These are phyloP conservation scores for Scarus forsteni DNA, from an alignment of 2,797 vertebrate genomes.

Conservation along the genomic window DNA sequence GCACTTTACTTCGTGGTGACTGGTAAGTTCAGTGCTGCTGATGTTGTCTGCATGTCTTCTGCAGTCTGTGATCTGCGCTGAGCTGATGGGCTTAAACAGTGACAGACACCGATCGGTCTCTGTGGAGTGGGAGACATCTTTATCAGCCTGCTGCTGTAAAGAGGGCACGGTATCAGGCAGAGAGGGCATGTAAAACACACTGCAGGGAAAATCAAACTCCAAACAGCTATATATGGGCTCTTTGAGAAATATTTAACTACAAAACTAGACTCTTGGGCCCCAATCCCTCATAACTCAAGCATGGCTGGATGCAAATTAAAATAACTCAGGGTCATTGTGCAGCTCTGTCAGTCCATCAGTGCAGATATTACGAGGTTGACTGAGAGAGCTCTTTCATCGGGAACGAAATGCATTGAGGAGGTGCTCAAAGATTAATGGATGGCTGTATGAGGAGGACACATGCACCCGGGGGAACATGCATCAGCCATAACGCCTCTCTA, in stretches of 20 bases:
- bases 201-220: neutral
- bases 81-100: too few species aligned
- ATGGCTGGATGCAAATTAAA: slow-evolving; percentile 29
- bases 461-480: slow-evolving; percentile 55
- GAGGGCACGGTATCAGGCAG: too few species aligned
- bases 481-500: slow-evolving; percentile 56
- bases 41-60: too few species aligned
- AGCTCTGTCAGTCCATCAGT: slow-evolving; percentile 75
- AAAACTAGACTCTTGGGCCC: neutral
- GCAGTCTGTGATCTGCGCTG: too few species aligned
- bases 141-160: too few species aligned
- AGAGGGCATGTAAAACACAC: neutral
- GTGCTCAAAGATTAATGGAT: slow-evolving; percentile 72
- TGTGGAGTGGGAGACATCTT: too few species aligned
- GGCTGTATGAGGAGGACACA: slow-evolving; percentile 70
- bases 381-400: slow-evolving; percentile 57
- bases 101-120: too few species aligned
- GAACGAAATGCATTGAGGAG: slow-evolving; percentile 72
- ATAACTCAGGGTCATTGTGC: slow-evolving; percentile 68
- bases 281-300: slow-evolving; percentile 12
- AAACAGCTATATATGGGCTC: neutral
- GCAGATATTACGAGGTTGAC: slow-evolving; percentile 76
- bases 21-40: too few species aligned
- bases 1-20: too few species aligned
- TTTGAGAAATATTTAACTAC: too few species aligned